Conservation (phyloP, 2,888 invertebrate species). For the Trilocha varians region DNA sequence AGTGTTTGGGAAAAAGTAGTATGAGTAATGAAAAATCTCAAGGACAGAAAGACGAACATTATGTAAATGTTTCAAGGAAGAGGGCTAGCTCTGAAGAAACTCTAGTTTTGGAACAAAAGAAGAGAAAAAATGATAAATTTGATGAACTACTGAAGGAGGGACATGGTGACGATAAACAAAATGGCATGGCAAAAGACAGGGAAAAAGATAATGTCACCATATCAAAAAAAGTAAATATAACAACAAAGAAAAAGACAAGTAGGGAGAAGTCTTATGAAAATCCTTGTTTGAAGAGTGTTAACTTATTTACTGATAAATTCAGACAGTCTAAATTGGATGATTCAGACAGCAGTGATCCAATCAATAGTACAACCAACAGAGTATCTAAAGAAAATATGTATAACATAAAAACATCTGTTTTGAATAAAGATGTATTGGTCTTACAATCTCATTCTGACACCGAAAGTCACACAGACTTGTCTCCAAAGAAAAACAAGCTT, state of each 20-base stretch:
- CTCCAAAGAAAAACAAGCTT: constrained; percentile 11
- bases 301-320: constrained; percentile 44
- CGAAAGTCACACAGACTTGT: constrained; percentile 15
- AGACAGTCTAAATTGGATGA: constrained; percentile 29
- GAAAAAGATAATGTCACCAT: not conserved
- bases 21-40: constrained; percentile 7
- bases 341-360: constrained; percentile 26
- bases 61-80: constrained; percentile 11
- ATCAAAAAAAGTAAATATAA: not conserved
- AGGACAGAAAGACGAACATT: constrained; percentile 1
- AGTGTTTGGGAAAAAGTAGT: constrained; percentile 28
- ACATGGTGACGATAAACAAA: not conserved
- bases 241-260: constrained; percentile 2
- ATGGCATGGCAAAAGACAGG: not conserved
- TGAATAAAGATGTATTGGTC: constrained; percentile 24
- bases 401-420: constrained; percentile 5
- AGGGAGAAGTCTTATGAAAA: constrained; percentile 17
- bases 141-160: not conserved
- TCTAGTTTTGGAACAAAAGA: constrained; percentile 12
- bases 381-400: constrained; percentile 8
- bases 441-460: constrained; percentile 39
- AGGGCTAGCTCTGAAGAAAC: constrained; percentile 13
- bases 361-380: not conserved
- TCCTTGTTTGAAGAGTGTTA: constrained; percentile 50
- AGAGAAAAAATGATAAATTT: constrained; percentile 8